Evolutionary conservation across 2,888 invertebrate genomes (phyloP).

Genomic region (Hemithea aestivaria): DNA sequence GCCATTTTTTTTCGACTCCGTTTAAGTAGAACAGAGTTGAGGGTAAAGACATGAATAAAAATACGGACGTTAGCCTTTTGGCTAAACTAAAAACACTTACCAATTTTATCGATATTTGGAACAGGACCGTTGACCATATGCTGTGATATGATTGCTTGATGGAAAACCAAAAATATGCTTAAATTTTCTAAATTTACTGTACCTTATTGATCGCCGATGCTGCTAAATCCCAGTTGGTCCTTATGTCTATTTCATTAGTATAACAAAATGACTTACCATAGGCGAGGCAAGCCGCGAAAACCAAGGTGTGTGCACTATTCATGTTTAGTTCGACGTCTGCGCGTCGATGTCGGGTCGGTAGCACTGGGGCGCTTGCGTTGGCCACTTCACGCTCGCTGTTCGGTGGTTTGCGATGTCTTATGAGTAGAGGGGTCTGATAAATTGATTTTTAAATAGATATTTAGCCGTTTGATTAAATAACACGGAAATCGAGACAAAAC

Average conservation of each 20-base stretch:
- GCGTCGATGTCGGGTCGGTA: slow-evolving; percentile 54
- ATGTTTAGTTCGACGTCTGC: slow-evolving; percentile 62
- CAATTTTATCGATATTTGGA: too few relatives aligned
- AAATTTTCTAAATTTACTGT: not conserved
- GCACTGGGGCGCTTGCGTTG: slow-evolving; percentile 54
- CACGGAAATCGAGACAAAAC: not conserved
- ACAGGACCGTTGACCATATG: too few relatives aligned
- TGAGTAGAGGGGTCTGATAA: slow-evolving; percentile 44
- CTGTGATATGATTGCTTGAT: too few relatives aligned
- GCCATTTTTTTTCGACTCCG: too few relatives aligned
- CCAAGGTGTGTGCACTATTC: slow-evolving; percentile 58
- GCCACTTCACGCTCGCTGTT: slow-evolving; percentile 36
- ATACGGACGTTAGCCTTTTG: too few relatives aligned
- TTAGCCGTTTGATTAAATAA: not conserved
- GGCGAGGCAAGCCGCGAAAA: slow-evolving; percentile 57
- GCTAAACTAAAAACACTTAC: too few relatives aligned
- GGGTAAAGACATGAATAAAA: too few relatives aligned
- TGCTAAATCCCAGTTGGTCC: too few relatives aligned
- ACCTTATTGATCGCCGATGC: too few relatives aligned
- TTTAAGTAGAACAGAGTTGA: too few relatives aligned
- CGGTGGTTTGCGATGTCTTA: slow-evolving; percentile 28
- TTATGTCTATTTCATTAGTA: not conserved
- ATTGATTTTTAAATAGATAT: not conserved
- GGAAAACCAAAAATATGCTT: too few relatives aligned
- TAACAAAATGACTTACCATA: slow-evolving; percentile 51